Evolutionary conservation across 2,888 invertebrate species (phyloP).

Genomic region (Buathra laborator): DNA sequence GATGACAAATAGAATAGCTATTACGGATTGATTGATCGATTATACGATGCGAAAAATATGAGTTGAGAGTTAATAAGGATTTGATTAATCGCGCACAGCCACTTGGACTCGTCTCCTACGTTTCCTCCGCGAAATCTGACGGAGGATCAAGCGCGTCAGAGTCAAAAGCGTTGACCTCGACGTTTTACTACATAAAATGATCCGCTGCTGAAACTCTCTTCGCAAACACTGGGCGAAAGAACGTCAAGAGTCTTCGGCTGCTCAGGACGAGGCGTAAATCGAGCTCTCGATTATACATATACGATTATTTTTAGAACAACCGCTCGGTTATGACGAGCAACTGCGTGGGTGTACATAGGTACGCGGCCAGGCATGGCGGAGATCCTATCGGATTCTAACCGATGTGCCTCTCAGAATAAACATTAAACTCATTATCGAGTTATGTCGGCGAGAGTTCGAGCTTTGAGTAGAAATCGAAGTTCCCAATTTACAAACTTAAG

Average conservation of each 20-base stretch:
- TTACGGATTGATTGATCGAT: conserved; percentile 8
- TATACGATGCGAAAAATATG: conserved; percentile 1
- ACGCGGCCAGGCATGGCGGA: conserved; percentile 29
- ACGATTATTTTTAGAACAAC: conserved; percentile 47
- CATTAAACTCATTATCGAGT: conserved; percentile 27
- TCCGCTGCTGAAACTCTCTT: not conserved
- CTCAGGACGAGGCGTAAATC: conserved; percentile 13
- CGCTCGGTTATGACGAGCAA: conserved; percentile 45
- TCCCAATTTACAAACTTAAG: not conserved
- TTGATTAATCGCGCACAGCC: not conserved
- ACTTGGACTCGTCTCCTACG: not conserved
- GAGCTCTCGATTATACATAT: conserved; percentile 6
- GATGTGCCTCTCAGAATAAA: conserved; percentile 26
- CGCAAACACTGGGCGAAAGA: conserved; percentile 13
- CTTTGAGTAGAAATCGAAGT: not conserved
- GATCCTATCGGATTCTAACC: conserved; percentile 35
- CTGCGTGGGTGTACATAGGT: conserved; percentile 47
- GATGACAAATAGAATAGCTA: conserved; percentile 16
- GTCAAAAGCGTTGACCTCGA: conserved; percentile 18
- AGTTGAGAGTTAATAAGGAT: not conserved
- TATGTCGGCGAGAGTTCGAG: not conserved
- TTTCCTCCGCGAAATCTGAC: not conserved
- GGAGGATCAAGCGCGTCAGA: not conserved
- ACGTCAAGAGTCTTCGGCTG: not conserved
- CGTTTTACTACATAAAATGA: not conserved